Percentiles rank a stretch among this genome's conserved stretches.
Evolutionary conservation across 2,113 vertebrate species (phyloP).

Genomic region (Dipodomys merriami): DNA sequence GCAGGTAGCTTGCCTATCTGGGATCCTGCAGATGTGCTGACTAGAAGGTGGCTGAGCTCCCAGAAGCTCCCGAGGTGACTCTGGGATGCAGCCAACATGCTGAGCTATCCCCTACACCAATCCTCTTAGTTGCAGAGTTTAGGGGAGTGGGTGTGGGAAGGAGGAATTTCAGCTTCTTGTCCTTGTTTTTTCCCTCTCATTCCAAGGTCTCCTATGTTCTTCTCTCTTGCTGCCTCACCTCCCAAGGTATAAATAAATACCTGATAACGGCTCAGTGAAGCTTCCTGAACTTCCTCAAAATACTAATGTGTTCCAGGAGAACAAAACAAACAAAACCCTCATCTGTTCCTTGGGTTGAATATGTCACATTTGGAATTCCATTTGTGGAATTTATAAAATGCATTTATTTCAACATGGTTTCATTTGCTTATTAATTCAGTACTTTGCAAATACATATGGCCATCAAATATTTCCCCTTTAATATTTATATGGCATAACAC

Average conservation of each 20-base stretch:
- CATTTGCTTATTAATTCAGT: background rate
- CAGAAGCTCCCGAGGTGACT: background rate
- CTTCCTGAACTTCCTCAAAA: slow-evolving; percentile 23
- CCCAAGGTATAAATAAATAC: background rate
- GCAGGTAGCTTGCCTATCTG: background rate
- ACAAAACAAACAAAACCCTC: background rate
- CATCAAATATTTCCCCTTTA: background rate
- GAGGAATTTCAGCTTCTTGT: background rate
- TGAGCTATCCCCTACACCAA: background rate
- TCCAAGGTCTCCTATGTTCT: background rate
- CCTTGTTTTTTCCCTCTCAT: background rate
- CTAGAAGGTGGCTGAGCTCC: background rate
- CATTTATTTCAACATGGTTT: background rate
- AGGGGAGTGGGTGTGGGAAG: background rate
- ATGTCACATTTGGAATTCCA: background rate
- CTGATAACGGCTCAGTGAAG: background rate
- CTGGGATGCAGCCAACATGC: fast-evolving
- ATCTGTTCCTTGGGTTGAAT: background rate
- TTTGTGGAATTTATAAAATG: background rate
- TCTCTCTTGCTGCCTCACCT: background rate
- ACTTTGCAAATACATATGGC: background rate
- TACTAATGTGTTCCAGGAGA: background rate
- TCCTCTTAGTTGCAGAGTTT: background rate
- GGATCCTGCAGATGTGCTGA: background rate
- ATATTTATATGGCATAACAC: fast-evolving